Evolutionary conservation across 2,113 vertebrate species (phyloP).

Genomic region (Gallinago media): DNA sequence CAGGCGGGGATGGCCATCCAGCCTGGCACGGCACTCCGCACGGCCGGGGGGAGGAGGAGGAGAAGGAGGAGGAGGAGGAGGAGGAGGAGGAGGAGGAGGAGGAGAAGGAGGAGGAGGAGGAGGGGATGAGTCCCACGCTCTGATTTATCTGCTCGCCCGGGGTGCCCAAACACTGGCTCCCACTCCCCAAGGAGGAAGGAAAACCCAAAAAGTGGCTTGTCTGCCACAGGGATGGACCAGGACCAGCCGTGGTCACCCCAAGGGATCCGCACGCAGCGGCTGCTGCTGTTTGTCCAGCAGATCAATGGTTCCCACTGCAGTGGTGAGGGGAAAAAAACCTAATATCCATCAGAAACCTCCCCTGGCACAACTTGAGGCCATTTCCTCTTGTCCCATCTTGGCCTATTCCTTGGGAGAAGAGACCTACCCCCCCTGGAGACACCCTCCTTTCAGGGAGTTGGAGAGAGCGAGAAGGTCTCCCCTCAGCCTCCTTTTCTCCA

Average conservation of each 20-base stretch:
- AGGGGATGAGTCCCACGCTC: accelerated
- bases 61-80: not conserved
- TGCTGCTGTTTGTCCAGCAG: not conserved
- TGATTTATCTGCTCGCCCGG: not conserved
- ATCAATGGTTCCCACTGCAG: not conserved
- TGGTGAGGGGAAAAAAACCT: not conserved
- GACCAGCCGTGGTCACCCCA: not conserved
- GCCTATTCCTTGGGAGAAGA: too few species aligned
- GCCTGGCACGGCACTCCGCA: not conserved
- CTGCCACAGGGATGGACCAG: accelerated
- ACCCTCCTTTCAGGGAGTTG: too few species aligned
- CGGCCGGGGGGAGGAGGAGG: accelerated
- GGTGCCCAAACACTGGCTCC: accelerated
- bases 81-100: not conserved
- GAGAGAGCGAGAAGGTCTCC: too few species aligned
- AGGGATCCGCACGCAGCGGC: not conserved
- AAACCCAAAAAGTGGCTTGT: not conserved
- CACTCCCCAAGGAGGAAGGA: not conserved
- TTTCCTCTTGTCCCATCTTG: too few species aligned
- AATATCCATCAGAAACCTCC: too few species aligned
- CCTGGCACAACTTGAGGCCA: too few species aligned
- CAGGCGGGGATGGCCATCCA: not conserved
- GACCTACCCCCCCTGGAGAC: too few species aligned
- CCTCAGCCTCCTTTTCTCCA: too few species aligned
- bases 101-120: not conserved